phyloP scores from a whole-genome alignment of 2,797 vertebrate species.

The Distichodus sexfasciatus region DNA sequence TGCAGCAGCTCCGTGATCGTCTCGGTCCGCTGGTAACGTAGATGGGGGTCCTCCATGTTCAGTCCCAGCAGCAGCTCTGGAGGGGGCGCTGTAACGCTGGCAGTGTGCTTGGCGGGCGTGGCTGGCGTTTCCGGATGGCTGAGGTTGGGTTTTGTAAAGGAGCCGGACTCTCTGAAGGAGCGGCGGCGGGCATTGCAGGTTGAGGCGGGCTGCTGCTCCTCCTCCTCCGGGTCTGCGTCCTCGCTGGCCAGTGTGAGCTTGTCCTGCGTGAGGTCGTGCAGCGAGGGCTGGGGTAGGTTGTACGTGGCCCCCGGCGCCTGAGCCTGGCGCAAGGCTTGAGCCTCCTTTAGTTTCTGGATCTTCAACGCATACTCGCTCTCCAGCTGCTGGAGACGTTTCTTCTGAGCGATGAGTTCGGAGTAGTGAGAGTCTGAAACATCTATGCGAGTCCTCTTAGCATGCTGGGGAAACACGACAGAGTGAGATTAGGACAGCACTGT shows the following conservation, averaged over 20 bases:
- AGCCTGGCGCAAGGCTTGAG: conserved; percentile 74
- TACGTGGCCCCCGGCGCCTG: conserved; percentile 59
- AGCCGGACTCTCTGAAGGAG: conserved; percentile 86
- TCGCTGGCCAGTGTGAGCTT: conserved; percentile 87
- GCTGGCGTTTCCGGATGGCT: conserved; percentile 75
- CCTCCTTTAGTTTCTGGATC: conserved; percentile 94
- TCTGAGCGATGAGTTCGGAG: conserved; percentile 88
- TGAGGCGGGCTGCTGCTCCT: conserved; percentile 62
- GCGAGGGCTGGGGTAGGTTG: conserved; percentile 86
- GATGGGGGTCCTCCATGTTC: conserved; percentile 83
- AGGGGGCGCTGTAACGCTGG: conserved; percentile 65
- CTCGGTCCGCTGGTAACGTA: conserved; percentile 73
- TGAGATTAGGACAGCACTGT: too few species aligned
- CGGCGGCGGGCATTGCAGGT: conserved; percentile 64
- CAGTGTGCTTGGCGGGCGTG: neutral
- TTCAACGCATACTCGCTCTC: conserved; percentile 94
- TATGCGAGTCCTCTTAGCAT: conserved; percentile 79
- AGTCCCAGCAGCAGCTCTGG: conserved; percentile 84
- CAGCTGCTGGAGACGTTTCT: conserved; percentile 88
- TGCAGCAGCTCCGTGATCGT: conserved; percentile 78
- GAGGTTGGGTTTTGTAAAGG: conserved; percentile 93
- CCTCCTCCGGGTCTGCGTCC: conserved; percentile 81
- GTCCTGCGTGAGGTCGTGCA: conserved; percentile 96
- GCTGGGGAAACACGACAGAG: conserved; percentile 70
- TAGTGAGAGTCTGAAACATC: conserved; percentile 83